Conservation (phyloP, 1,140 invertebrate species). For the Drosophila prosaltans region DNA sequence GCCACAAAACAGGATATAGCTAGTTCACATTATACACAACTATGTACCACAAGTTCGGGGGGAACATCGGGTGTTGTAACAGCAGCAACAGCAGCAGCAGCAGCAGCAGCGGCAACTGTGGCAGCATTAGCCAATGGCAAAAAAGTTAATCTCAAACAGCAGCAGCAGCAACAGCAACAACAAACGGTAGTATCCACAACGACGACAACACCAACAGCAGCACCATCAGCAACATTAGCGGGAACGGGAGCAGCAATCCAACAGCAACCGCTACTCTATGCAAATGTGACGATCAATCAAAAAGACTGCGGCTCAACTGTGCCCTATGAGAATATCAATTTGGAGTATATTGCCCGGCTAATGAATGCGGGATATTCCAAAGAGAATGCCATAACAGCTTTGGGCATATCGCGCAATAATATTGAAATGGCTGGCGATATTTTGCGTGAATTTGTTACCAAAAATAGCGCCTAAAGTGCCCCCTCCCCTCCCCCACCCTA, state of each 20-base stretch:
- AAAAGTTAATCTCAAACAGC: constrained; percentile 46
- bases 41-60: constrained; percentile 70
- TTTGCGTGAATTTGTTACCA: constrained; percentile 92
- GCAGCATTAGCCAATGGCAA: constrained; percentile 58
- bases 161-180: constrained; percentile 28
- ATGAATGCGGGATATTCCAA: constrained; percentile 95
- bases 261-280: constrained; percentile 74
- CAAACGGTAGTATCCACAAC: constrained; percentile 14
- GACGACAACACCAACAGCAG: constrained; percentile 42
- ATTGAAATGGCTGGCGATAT: constrained; percentile 97
- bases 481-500: neutral
- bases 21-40: constrained; percentile 70
- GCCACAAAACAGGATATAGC: constrained; percentile 43
- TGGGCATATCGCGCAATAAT: constrained; percentile 96
- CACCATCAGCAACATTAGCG: constrained; percentile 34
- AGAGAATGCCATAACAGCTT: constrained; percentile 93
- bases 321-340: constrained; percentile 94
- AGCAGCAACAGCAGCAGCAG: constrained; percentile 41
- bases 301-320: constrained; percentile 83
- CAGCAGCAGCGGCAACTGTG: neutral
- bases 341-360: constrained; percentile 94
- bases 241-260: neutral
- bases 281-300: constrained; percentile 83
- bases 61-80: constrained; percentile 24
- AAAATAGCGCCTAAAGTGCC: constrained; percentile 76